A percentile compares a stretch with the other conserved stretches of the same genome.
These are phyloP conservation scores for Alexandromys fortis DNA, from an alignment of 2,113 vertebrate species.

Conservation along the genomic window DNA sequence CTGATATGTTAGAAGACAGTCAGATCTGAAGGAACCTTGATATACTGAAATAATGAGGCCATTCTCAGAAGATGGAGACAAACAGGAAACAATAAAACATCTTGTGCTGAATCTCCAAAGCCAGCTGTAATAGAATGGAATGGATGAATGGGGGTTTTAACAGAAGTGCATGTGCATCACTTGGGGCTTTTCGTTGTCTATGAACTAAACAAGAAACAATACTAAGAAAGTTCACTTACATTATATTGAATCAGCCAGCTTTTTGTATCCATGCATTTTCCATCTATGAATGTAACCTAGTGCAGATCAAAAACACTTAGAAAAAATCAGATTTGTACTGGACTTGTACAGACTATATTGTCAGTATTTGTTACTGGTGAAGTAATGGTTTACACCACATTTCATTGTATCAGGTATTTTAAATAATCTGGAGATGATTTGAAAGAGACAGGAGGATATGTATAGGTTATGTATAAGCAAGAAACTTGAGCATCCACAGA, in stretches of 20 bases:
- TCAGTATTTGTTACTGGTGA: not conserved
- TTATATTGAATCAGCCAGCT: not conserved
- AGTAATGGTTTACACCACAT: not conserved
- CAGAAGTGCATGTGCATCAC: not conserved
- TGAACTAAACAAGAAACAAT: constrained; percentile 12
- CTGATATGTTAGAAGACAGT: constrained; percentile 6
- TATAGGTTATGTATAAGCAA: not conserved
- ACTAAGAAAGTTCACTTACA: constrained; percentile 1
- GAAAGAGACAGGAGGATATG: not conserved
- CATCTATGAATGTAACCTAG: not conserved
- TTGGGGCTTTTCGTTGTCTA: not conserved
- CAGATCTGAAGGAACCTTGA: not conserved
- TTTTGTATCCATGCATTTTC: not conserved
- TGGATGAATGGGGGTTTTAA: constrained; percentile 41
- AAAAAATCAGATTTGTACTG: not conserved
- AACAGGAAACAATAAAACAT: constrained; percentile 29
- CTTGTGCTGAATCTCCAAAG: not conserved
- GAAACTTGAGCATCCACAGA: not conserved
- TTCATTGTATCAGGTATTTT: not conserved
- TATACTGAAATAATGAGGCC: constrained; percentile 43
- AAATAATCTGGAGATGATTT: constrained; percentile 13
- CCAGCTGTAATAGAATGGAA: not conserved
- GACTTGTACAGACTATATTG: not conserved
- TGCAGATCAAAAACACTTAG: not conserved
- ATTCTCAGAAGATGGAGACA: constrained; percentile 40